Conservation (phyloP, 92 coral and sea anemone species). For the Heteractis magnifica region DNA sequence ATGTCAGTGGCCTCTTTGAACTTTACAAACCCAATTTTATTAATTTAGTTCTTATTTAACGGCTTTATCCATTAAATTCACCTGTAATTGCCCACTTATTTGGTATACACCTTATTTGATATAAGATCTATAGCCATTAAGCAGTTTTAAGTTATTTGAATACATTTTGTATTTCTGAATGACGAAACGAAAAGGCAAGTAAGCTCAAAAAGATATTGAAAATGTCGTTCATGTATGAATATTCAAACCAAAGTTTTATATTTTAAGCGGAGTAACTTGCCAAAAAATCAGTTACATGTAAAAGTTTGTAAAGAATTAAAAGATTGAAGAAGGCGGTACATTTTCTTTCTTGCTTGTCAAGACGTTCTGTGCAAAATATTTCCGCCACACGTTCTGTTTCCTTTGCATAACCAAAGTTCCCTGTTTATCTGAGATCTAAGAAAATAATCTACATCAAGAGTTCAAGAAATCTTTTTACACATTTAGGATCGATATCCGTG, state of each 20-base stretch:
- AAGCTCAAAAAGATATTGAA: background rate
- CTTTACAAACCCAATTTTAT: background rate
- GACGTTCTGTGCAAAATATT: background rate
- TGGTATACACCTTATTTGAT: background rate
- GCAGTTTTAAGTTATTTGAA: slow-evolving; percentile 6
- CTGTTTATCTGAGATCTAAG: background rate
- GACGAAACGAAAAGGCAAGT: background rate
- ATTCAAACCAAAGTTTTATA: background rate
- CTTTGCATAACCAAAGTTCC: background rate
- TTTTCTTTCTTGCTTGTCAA: background rate
- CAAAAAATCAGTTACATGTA: background rate
- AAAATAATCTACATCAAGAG: background rate
- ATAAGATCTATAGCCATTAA: background rate
- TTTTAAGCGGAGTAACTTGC: background rate
- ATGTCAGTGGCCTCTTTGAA: background rate
- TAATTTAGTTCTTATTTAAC: background rate
- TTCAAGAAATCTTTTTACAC: background rate
- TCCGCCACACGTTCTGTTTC: background rate
- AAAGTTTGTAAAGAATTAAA: background rate
- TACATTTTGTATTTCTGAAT: background rate
- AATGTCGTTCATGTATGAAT: background rate
- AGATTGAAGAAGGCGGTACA: background rate
- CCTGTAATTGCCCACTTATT: background rate
- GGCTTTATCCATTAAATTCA: background rate
- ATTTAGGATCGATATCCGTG: background rate